phyloP scores from a whole-genome alignment of 2,113 vertebrate species.

The Haemorhous mexicanus region DNA sequence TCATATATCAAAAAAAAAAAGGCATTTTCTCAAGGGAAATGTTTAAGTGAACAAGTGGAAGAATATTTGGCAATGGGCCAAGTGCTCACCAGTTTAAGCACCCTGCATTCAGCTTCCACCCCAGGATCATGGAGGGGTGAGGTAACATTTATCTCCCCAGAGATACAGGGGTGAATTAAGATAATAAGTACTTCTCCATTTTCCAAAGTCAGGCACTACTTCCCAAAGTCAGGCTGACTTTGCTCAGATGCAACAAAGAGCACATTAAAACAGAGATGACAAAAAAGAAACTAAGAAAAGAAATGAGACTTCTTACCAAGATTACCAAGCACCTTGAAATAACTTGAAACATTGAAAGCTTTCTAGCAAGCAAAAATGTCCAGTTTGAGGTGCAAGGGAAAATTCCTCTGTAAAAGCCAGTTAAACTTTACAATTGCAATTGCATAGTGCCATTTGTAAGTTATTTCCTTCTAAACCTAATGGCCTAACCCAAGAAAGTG shows the following conservation, averaged over 20 bases:
- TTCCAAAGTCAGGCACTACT: neutral
- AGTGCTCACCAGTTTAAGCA: neutral
- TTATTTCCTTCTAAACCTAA: neutral
- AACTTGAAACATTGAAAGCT: neutral
- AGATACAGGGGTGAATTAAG: neutral
- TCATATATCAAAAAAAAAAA: constrained; percentile 47
- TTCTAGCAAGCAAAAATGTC: neutral
- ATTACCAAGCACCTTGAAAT: neutral
- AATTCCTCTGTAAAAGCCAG: neutral
- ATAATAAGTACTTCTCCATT: neutral
- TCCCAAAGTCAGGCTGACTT: neutral
- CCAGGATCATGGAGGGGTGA: neutral
- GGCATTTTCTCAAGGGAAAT: constrained; percentile 62
- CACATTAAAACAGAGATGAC: neutral
- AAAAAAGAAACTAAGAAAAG: neutral
- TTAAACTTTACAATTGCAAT: neutral
- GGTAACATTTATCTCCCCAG: neutral
- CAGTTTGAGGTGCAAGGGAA: neutral
- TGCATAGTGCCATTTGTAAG: neutral
- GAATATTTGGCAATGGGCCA: constrained; percentile 42
- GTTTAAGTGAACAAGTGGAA: constrained; percentile 59
- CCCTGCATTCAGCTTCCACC: constrained; percentile 34
- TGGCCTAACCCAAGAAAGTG: neutral
- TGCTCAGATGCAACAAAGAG: neutral
- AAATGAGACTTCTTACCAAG: neutral